Percentiles rank a stretch among this genome's conserved stretches.
These are phyloP conservation scores for Eucriotettix oculatus DNA, from an alignment of 2,888 invertebrate genomes.

Conservation along the genomic window DNA sequence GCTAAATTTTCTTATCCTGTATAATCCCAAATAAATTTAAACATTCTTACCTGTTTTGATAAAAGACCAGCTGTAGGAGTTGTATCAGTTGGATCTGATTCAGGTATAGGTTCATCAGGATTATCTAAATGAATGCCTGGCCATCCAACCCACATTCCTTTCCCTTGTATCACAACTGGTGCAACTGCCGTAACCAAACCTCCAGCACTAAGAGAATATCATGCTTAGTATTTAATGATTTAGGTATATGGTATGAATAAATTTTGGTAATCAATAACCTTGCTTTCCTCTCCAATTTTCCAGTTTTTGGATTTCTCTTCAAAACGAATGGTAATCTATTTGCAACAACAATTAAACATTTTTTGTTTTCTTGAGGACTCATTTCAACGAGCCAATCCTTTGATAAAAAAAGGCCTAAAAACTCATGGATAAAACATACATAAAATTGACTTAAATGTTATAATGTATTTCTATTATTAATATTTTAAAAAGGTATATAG, in stretches of 20 bases:
- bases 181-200: constrained; percentile 83
- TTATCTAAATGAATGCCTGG: constrained; percentile 69
- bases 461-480: too few species aligned
- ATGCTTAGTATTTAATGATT: not conserved
- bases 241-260: not conserved
- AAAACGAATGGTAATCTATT: constrained; percentile 80
- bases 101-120: constrained; percentile 62
- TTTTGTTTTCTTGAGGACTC: not conserved
- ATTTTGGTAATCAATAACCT: constrained; percentile 38
- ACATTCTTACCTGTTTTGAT: constrained; percentile 52
- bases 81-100: constrained; percentile 69
- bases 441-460: too few species aligned
- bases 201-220: constrained; percentile 49
- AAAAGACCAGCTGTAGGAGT: constrained; percentile 74
- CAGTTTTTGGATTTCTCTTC: constrained; percentile 52
- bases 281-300: constrained; percentile 59
- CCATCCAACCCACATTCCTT: constrained; percentile 85
- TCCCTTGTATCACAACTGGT: constrained; percentile 70
- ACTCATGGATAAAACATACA: too few species aligned
- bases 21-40: not conserved
- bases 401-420: too few species aligned
- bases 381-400: too few species aligned
- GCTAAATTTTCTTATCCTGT: not conserved
- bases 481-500: too few species aligned
- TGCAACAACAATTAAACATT: constrained; percentile 67